These are phyloP conservation scores for Oophaga sylvatica DNA, from an alignment of 2,797 vertebrate genomes.

Conservation along the genomic window DNA sequence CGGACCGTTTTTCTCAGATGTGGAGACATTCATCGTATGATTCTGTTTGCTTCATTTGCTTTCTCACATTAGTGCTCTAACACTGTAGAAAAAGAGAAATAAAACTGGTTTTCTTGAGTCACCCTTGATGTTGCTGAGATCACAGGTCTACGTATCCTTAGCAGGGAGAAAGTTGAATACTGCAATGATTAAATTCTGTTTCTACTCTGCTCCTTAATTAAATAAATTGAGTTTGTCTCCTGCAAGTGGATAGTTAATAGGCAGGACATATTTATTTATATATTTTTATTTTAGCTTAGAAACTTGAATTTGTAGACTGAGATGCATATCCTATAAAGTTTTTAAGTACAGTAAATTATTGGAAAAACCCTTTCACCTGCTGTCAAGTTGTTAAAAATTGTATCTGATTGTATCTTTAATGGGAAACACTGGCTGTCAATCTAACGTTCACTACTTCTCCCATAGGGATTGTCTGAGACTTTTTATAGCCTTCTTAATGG, in stretches of 20 bases:
- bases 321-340: too few relatives aligned
- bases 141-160: not conserved
- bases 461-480: not conserved
- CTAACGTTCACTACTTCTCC: not conserved
- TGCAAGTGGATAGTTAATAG: not conserved
- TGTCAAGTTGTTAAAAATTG: not conserved
- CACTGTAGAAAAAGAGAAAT: too few relatives aligned
- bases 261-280: not conserved
- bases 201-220: not conserved
- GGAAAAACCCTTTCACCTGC: not conserved
- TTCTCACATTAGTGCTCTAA: too few relatives aligned
- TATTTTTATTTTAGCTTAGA: not conserved
- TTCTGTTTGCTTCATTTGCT: too few relatives aligned
- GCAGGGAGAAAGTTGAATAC: not conserved
- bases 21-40: too few relatives aligned
- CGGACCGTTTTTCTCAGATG: too few relatives aligned
- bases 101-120: not conserved
- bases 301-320: not conserved
- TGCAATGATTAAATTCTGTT: not conserved
- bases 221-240: not conserved
- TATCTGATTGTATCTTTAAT: not conserved
- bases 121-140: not conserved
- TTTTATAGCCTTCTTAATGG: not conserved
- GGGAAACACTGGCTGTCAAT: not conserved
- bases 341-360: not conserved